Base-by-base conservation (phyloP, 2,797 vertebrate genomes). In the Liasis olivaceus region DNA sequence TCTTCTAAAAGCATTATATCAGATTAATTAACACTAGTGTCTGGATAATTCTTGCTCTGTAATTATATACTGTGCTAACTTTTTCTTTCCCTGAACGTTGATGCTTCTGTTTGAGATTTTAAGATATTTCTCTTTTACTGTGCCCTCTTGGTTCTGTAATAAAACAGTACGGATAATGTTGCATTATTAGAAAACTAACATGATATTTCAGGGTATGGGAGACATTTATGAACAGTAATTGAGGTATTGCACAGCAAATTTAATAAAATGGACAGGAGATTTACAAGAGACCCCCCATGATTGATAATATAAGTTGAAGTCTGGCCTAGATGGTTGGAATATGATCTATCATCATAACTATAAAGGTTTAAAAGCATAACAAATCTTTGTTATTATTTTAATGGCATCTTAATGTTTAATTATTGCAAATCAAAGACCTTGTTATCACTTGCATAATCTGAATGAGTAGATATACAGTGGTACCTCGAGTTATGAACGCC, bases 1-100 rank as follows among this genome's bases (percentile, higher is more conserved):
- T 95, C 93, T 94, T 96, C 93, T 95, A 90, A 87, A 4, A 91
- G 92, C 95, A 90, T 94, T 94, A 94, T 91, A 95, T 91, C 51
- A 58, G 26, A 59, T 90, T 88, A 95, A 94, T 94, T 97, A 64
- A 90, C 72, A 96, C 95, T 95, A 90, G 91, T 96, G 92, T 86
- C 86, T 56, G 92, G 56, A 86, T 95, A 90, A 95, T 88, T 93
- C 2, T 94, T 95, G 86, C 92, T 77, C 89, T 9, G 0, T 85
- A 64, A 91, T 95, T 81, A 8, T 47, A 47, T 47, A 47, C 91
- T 94, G 94, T 91, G 96, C 96, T 97, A 97, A 95, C 66, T 69
- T n/a, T 95, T 94, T 93, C 92, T 94, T 94, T 96, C 93, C 93
- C 95, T 94, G 90, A 89, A 86, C 88, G 62, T 94, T 14, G 1